Percentiles rank a stretch among this genome's conserved stretches.
These are phyloP conservation scores for Neodon shergylaensis DNA, from an alignment of 2,113 vertebrate genomes.

Conservation along the genomic window DNA sequence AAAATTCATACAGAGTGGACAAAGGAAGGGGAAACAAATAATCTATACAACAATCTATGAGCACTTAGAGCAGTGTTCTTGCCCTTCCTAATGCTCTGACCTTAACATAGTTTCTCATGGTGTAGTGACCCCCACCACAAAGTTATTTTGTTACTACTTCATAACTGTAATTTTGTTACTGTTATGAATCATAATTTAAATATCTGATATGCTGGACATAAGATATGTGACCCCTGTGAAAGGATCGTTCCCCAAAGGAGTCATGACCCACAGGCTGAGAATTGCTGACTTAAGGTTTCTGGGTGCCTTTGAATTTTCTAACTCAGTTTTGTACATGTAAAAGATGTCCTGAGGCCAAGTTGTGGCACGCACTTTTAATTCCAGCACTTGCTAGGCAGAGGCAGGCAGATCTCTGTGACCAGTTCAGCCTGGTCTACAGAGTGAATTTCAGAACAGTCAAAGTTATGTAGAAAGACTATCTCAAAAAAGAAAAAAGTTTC, in stretches of 20 bases:
- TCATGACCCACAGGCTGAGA: neutral
- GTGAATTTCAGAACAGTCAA: neutral
- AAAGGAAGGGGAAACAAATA: neutral
- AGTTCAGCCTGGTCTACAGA: neutral
- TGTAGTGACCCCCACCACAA: neutral
- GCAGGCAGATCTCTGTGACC: neutral
- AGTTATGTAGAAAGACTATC: neutral
- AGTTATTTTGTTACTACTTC: neutral
- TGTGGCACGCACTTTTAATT: no score
- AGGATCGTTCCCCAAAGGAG: neutral
- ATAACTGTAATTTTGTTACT: neutral
- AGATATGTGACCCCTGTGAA: neutral
- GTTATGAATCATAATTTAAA: neutral
- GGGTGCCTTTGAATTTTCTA: neutral
- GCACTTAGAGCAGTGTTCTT: no score
- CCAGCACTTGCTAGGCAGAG: neutral
- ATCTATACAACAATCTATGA: no score
- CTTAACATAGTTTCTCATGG: neutral
- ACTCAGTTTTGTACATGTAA: neutral
- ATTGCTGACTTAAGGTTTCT: neutral
- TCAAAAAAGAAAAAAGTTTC: neutral
- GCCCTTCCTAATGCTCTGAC: no score
- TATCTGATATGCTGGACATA: neutral
- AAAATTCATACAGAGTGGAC: neutral
- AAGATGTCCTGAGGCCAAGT: neutral